Conservation (phyloP, 2,888 invertebrate genomes). For the Strigamia crassipes region DNA sequence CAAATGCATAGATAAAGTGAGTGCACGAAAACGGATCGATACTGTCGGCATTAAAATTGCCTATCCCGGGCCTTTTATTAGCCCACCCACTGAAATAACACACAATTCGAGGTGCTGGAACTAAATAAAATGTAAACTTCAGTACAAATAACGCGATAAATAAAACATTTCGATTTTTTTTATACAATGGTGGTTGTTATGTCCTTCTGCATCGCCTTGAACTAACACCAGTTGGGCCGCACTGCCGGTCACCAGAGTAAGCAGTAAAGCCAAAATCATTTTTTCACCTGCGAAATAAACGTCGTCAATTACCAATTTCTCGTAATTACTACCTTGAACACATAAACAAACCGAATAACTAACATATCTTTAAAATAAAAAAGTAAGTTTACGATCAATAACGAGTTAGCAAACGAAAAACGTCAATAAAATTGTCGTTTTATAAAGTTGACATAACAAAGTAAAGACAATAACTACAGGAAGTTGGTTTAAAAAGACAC, state of each 20-base stretch:
- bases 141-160: neutral
- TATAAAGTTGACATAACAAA: neutral
- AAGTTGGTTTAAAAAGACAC: neutral
- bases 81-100: slow-evolving; percentile 50
- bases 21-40: slow-evolving; percentile 50
- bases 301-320: neutral
- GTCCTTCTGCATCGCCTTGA: neutral
- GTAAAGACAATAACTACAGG: neutral
- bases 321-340: neutral
- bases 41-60: slow-evolving; percentile 43
- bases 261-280: slow-evolving; percentile 28
- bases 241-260: neutral
- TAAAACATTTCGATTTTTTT: neutral
- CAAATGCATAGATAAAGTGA: slow-evolving; percentile 50
- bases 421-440: neutral
- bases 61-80: slow-evolving; percentile 45
- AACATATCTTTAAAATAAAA: neutral
- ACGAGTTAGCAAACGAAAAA: neutral
- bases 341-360: neutral
- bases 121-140: neutral
- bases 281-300: neutral
- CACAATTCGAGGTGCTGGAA: slow-evolving; percentile 46
- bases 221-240: neutral
- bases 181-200: neutral
- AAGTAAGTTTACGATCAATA: neutral